Evolutionary conservation across 2,888 invertebrate species (phyloP), one percentile per base, ranked within the genome.

Genomic region (Nesidiocoris tenuis): DNA sequence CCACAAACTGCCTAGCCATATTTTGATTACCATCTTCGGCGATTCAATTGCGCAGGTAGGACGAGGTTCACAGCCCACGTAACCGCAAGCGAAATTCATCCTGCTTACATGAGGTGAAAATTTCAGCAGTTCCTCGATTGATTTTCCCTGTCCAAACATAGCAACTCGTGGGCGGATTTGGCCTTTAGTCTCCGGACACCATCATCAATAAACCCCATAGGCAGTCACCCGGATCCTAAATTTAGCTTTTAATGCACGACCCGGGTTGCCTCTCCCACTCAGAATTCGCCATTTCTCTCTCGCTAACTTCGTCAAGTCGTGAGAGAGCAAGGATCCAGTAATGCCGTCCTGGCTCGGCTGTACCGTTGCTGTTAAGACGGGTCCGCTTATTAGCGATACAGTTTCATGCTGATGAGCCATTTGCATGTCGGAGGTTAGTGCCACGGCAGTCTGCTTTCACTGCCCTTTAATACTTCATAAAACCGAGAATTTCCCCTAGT

Each of bases 331-430:
- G 39, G 5, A 7, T 39, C 12, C 39, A 7, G 5, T 39, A 3
- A 39, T 7, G 39, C 39, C 12, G 39, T 7, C n/a, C n/a, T 3
- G 39, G 39, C 12, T 39, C 5, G 12, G 39, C 39, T 39, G 39
- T 39, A 39, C 3, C 39, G 39, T 39, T 39, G 39, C 39, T 12
- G 39, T 39, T 39, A 39, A 39, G 39, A 39, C 39, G 39, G n/a
- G 39, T 12, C 39, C 5, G 12, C 39, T 39, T 39, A 39, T 39
- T 39, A 39, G 39, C 39, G 3, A 39, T 39, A 39, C 39, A 39
- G 59, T 59, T 59, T 59, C 59, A 59, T 59, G 59, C 59, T 18
- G n/a, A 59, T 59, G 59, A 59, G 59, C 17, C 59, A 18, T 59
- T 59, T 59, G 59, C 59, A 59, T 59, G 59, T n/a, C 39, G 39